A percentile compares a stretch with the other conserved stretches of the same genome.
These are phyloP conservation scores for Gadus macrocephalus DNA, from an alignment of 2,113 vertebrate species.

Conservation along the genomic window DNA sequence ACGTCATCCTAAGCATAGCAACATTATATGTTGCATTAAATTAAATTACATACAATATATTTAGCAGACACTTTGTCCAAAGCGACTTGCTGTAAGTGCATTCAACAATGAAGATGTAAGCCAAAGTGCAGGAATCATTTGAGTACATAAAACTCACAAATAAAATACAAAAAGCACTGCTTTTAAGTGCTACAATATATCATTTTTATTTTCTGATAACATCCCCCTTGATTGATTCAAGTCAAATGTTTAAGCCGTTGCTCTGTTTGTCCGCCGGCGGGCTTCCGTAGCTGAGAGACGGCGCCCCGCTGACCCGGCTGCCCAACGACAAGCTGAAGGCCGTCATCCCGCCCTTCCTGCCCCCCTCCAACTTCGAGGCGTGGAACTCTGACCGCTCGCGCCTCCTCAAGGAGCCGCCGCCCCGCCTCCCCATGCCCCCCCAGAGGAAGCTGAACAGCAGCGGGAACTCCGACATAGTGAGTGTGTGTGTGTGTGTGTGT, in stretches of 20 bases:
- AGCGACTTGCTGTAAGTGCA: background rate
- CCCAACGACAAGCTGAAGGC: constrained; percentile 96
- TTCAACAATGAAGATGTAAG: too few relatives aligned
- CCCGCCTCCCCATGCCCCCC: constrained; percentile 73
- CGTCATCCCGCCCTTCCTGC: constrained; percentile 94
- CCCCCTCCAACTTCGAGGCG: constrained; percentile 92
- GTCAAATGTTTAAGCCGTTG: too few relatives aligned
- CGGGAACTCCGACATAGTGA: constrained; percentile 84
- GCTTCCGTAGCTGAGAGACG: constrained; percentile 66
- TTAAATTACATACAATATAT: too few relatives aligned
- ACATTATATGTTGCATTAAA: too few relatives aligned
- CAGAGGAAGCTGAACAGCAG: constrained; percentile 82
- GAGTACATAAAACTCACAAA: background rate
- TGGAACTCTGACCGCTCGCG: constrained; percentile 89
- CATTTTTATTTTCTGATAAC: too few relatives aligned
- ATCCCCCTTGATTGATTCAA: too few relatives aligned
- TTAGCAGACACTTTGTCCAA: background rate
- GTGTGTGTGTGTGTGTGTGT: constrained; percentile 32
- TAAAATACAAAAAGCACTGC: too few relatives aligned
- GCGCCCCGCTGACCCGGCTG: constrained; percentile 87
- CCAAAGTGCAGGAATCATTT: background rate
- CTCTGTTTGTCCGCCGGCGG: too few relatives aligned
- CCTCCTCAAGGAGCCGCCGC: constrained; percentile 74
- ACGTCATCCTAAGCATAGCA: too few relatives aligned
- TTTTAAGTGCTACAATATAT: too few relatives aligned